Evolutionary conservation across 2,888 invertebrate species (phyloP), one percentile per base, ranked within the genome.

Genomic region (Neoaliturus tenellus): DNA sequence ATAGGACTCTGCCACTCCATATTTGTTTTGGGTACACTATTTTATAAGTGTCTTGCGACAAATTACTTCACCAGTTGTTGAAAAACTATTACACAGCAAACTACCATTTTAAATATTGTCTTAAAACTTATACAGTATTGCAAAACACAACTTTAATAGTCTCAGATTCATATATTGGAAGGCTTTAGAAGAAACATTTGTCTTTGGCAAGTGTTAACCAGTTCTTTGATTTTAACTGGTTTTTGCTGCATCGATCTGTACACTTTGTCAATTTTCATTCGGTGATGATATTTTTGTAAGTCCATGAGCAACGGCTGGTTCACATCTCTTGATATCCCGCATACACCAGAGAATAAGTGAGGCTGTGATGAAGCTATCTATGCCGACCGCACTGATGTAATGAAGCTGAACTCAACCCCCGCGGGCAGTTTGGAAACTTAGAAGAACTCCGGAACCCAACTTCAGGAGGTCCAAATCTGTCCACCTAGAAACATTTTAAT

Each of bases 291-390:
- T 35, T 35, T 35, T 35, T 6, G 35, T 10, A 4, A 35, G 35
- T 35, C 35, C 10, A 10, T 4, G 35, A 35, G 10, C 10, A 35
- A n/a, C 35, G 6, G 4, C 10, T 35, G 35, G 14, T 44, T 17
- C 2, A 44, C 44, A 14, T 44, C 17, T 44, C 35, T 35, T 10
- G 10, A 35, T 35, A 10, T 33, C 8, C 71, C 4, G 71, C 35
- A 6, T 14, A 39, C 71, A 71, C 75, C 75, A 75, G 75, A 75
- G 75, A 48, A 41, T 28, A 20, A 71, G 17, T 41, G 44, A 25
- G 75, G 75, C 75, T 75, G 75, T 75, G 75, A 28, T 14, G 41
- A 75, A 75, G 75, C 75, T 75, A 48, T 1, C 75, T 75, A 75
- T 28, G 44, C 75, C 75, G 48, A 75, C 75, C 39, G 75, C 39